Base-by-base conservation (phyloP, 2,888 invertebrate genomes). In the Palloptera scutellata region DNA sequence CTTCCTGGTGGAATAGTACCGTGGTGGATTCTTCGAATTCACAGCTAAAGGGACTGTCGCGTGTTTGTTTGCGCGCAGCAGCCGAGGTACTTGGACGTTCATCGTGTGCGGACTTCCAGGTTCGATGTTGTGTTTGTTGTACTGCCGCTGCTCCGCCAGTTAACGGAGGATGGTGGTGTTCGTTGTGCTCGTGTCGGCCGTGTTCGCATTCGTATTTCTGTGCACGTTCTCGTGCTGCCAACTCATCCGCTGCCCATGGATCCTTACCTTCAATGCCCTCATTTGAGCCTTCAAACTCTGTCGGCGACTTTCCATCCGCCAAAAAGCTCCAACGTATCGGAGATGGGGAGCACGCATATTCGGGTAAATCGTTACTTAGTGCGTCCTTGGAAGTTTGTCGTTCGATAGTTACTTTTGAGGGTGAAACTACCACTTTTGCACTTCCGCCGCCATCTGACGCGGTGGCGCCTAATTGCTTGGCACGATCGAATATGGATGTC, bases 301-400 rank as follows among this genome's bases (percentile, higher is more conserved):
- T 80, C 6, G 83, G 80, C 0, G 83, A 81, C 45, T 83, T 81
- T 53, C 80, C 82, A 65, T 83, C 84, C 58, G 85, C 83, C 45
- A 85, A 71, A 68, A 85, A 85, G 60, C 84, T 85, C 85, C 85
- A 85, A 70, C 85, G 83, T 51, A 85, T 85, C 59, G 85, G 85
- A 42, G 85, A 85, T 5, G 85, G 84, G 10, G 84, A 84, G 69
- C 84, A 84, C 40, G 83, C 83, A 69, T 84, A 84, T 43, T 85
- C 85, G 9, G 85, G 85, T 66, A 85, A 75, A 60, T 83, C 83
- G 67, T 79, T 80, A 73, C 80, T 79, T 51, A 81, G 71, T 10
- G 80, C 77, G 30, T 82, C 84, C 68, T 84, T 84, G 45, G 83
- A 83, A 58, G 79, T 77, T 66, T 82, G 83, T 3, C 81, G 74